These are phyloP conservation scores for Corythornis vintsioides DNA, from an alignment of 2,113 vertebrate species.

Conservation along the genomic window DNA sequence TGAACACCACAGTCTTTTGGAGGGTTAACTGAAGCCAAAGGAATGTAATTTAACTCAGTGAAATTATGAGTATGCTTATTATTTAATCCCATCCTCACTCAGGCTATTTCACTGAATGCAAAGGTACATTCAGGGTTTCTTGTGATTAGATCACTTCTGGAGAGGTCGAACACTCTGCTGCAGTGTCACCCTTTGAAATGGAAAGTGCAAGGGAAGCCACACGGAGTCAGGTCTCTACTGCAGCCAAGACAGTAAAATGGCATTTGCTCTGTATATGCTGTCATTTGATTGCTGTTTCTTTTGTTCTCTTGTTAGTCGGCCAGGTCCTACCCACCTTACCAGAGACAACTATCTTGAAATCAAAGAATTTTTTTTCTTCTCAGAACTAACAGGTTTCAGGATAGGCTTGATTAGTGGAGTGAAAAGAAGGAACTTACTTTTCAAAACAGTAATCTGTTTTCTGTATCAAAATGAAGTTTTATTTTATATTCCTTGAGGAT, in stretches of 20 bases:
- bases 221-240: background rate
- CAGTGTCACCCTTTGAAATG: conserved; percentile 17
- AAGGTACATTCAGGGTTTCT: background rate
- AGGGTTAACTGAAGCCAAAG: background rate
- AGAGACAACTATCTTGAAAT: background rate
- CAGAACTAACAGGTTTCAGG: background rate
- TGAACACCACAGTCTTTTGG: background rate
- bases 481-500: background rate
- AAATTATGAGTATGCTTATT: background rate
- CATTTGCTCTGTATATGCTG: background rate
- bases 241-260: rapidly evolving
- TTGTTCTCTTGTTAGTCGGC: background rate
- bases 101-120: background rate
- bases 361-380: background rate
- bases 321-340: background rate
- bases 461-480: background rate
- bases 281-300: background rate
- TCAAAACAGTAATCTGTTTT: background rate
- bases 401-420: background rate
- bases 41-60: background rate
- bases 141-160: background rate
- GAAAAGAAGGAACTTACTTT: background rate
- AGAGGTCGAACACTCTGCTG: conserved; percentile 8
- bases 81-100: background rate
- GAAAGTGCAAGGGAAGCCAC: background rate